These are phyloP conservation scores for Mesembrinibis cayennensis DNA, from an alignment of 2,113 vertebrate genomes.

Conservation along the genomic window DNA sequence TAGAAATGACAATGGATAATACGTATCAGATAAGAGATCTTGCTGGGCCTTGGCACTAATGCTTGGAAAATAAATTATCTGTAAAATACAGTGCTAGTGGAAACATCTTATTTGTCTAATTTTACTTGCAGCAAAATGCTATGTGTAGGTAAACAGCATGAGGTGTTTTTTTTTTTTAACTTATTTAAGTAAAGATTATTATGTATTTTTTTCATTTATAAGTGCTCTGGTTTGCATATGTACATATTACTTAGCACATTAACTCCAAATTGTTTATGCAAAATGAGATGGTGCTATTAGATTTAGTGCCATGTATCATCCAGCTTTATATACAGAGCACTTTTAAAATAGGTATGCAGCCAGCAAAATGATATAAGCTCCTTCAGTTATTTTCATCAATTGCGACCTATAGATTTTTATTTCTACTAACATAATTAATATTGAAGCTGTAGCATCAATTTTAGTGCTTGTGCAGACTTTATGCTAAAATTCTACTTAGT, in stretches of 20 bases:
- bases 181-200: not conserved
- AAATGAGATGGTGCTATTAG: conserved; percentile 22
- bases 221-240: not conserved
- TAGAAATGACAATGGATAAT: not conserved
- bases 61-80: not conserved
- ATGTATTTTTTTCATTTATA: not conserved
- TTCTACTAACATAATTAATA: conserved; percentile 60
- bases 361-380: conserved; percentile 40
- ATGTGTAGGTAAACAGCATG: not conserved
- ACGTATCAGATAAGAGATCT: not conserved
- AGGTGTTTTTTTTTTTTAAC: not conserved
- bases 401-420: conserved; percentile 45
- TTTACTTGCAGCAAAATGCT: not conserved
- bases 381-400: conserved; percentile 57
- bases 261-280: not conserved
- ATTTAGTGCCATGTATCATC: conserved; percentile 19
- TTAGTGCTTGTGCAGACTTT: conserved; percentile 25
- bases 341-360: conserved; percentile 55
- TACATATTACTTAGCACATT: conserved; percentile 4
- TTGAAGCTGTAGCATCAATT: conserved; percentile 23
- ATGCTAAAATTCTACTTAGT: conserved; percentile 20
- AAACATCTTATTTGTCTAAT: conserved; percentile 18
- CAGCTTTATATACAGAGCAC: conserved; percentile 12
- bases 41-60: not conserved
- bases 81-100: not conserved